Conservation (phyloP, 2,888 invertebrate genomes). For the Patella depressa region DNA sequence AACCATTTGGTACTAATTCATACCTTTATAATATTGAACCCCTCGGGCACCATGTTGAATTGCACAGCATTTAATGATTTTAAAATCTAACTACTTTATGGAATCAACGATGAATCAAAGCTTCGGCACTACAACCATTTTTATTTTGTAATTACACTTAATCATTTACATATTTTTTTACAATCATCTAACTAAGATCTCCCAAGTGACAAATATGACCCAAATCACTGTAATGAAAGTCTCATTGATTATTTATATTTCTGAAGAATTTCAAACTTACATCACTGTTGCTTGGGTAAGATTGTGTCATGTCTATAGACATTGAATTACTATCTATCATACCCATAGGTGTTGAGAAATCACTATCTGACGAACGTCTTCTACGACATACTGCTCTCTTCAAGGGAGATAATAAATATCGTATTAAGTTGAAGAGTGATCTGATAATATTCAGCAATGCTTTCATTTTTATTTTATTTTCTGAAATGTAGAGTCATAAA, state of each 20-base stretch:
- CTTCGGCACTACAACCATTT: no score
- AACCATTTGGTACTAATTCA: no score
- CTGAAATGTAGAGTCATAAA: conserved; percentile 1
- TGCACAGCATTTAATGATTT: no score
- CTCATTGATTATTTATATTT: no score
- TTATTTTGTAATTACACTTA: no score
- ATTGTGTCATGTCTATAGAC: conserved; percentile 25
- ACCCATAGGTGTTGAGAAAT: conserved; percentile 20
- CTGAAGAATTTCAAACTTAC: conserved; percentile 4
- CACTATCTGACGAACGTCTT: conserved; percentile 31
- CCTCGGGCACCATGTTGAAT: no score
- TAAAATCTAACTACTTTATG: no score
- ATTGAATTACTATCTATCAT: conserved; percentile 14
- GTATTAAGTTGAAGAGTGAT: conserved; percentile 51
- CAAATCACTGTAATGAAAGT: no score
- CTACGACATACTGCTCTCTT: conserved; percentile 55
- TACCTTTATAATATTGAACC: no score
- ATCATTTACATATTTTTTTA: no score
- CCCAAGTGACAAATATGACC: no score
- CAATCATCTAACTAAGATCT: neutral
- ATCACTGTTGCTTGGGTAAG: conserved; percentile 16
- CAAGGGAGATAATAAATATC: conserved; percentile 53
- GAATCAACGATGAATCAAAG: no score
- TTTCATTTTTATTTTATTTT: conserved; percentile 42
- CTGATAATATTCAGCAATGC: conserved; percentile 58